Evolutionary conservation across 2,888 invertebrate species (phyloP), one percentile per base, ranked within the genome.

Genomic region (Drosophila prostipennis): DNA sequence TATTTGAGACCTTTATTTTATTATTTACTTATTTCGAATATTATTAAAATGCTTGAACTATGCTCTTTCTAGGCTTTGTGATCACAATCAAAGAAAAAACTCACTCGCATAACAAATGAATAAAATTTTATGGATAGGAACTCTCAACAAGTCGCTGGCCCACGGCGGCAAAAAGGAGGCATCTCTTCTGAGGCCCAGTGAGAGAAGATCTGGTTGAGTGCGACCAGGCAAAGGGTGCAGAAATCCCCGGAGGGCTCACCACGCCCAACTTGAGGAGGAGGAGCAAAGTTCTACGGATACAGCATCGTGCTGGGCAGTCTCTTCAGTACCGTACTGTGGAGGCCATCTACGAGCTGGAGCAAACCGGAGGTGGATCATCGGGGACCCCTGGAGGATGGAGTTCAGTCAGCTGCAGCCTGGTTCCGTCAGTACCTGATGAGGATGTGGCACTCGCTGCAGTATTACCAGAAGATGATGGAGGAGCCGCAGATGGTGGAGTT

Each of bases 401-500:
- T 96, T 95, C 90, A 94, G 95, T 37, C 89, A 93, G 51, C 91
- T 95, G 89, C 95, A n/a, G n/a, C 96, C 0, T 79, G 93, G 0
- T 92, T 94, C 8, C 92, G 95, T 77, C 96, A 96, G 91, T 95
- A 96, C 83, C 90, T 96, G 16, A 93, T 93, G 72, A 93, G 97
- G 54, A 94, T 96, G 71, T 94, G 94, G 93, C 94, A 94, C 75
- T 95, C 96, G 72, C 91, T 96, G 48, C 94, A 94, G 14, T 95
- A 95, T 80, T 96, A 95, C 87, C 95, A 95, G 89, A 95, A 95
- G 92, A 95, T 96, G 93, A 95, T 98, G 75, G 95, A 97, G 90
- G 98, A 99, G 91, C 99, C 99, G 1, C 97, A 98, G 2, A 95
- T 98, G 57, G 96, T 97, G 73, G 97, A 97, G 91, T 92, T 99